phyloP scores from a whole-genome alignment of 2,797 vertebrate species.

The Chelmon rostratus region DNA sequence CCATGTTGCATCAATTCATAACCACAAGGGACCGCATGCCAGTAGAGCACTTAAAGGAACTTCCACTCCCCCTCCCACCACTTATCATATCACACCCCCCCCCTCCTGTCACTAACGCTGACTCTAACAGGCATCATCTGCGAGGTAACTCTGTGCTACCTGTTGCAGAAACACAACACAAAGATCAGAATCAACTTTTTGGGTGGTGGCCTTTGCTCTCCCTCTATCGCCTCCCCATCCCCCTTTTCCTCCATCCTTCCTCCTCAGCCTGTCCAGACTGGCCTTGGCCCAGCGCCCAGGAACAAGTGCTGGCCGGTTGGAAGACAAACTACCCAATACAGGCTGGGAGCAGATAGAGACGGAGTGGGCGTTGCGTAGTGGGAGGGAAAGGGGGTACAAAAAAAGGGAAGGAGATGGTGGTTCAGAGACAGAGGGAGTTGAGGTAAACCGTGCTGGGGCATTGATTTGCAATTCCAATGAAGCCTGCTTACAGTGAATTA shows the following conservation, averaged over 20 bases:
- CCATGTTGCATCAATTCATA: conserved; percentile 67
- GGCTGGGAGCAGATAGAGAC: conserved; percentile 70
- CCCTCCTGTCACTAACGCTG: conserved; percentile 18
- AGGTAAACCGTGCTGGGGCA: conserved; percentile 69
- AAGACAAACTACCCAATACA: conserved; percentile 78
- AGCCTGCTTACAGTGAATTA: conserved; percentile 86
- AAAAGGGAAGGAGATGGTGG: conserved; percentile 26
- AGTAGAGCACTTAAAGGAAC: conserved; percentile 66
- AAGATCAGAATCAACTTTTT: conserved; percentile 26
- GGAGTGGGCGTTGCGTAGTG: conserved; percentile 40
- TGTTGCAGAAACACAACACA: conserved; percentile 50
- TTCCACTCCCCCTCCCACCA: conserved; percentile 13
- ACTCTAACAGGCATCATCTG: conserved; percentile 38
- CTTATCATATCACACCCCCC: conserved; percentile 23
- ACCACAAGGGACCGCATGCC: conserved; percentile 62
- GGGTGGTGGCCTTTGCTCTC: conserved; percentile 1
- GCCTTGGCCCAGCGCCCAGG: conserved; percentile 70
- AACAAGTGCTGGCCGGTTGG: conserved; percentile 64
- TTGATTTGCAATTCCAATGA: conserved; percentile 88
- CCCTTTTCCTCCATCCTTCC: conserved; percentile 14
- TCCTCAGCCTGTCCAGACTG: conserved; percentile 50
- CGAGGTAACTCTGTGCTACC: background rate
- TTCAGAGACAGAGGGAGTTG: conserved; percentile 62
- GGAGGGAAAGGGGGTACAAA: conserved; percentile 1
- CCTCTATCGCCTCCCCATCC: background rate